Evolutionary conservation across 2,797 vertebrate species (phyloP).

Genomic region (Harpagifer antarcticus): DNA sequence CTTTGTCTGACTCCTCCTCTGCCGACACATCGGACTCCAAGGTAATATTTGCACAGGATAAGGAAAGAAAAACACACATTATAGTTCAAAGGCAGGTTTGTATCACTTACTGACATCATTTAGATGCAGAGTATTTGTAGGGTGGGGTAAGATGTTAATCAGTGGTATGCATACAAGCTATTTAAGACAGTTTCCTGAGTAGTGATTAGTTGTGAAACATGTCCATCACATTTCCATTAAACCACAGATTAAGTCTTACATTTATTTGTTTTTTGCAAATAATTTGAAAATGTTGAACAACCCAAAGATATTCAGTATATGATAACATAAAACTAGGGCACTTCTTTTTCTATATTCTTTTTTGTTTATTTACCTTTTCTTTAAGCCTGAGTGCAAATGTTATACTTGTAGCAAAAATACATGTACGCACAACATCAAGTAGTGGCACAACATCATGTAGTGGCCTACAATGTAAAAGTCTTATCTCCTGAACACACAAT

Average conservation of each 20-base stretch:
- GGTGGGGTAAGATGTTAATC: background rate
- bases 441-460: background rate
- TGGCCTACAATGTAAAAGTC: background rate
- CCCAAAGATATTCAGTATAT: background rate
- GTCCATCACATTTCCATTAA: background rate
- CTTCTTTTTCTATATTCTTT: no score
- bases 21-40: conserved; percentile 85
- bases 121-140: background rate
- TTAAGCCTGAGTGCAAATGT: background rate
- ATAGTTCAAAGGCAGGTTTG: background rate
- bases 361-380: no score
- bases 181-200: background rate
- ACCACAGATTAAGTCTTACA: background rate
- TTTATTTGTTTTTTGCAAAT: background rate
- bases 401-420: background rate
- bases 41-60: conserved; percentile 58
- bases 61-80: background rate
- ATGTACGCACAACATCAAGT: background rate
- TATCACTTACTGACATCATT: background rate
- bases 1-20: conserved; percentile 84
- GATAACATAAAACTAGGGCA: no score
- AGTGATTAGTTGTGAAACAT: no score
- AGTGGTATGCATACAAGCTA: background rate
- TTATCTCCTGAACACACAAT: background rate
- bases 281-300: background rate